phyloP scores from a whole-genome alignment of 2,113 vertebrate genomes.

The Nycticorax nycticorax region DNA sequence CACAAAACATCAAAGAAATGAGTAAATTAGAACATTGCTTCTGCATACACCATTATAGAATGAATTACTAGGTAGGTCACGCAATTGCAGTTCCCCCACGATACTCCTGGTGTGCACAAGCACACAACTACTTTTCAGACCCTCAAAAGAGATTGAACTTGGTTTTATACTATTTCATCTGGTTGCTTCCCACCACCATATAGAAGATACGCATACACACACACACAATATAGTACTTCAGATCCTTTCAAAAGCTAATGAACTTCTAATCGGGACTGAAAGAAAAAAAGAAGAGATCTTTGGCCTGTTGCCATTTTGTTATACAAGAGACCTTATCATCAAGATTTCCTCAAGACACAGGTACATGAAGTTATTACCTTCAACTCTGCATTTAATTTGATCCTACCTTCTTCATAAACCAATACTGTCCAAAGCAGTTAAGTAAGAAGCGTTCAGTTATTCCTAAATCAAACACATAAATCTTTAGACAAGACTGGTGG shows the following conservation, averaged over 20 bases:
- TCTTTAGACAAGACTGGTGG: neutral
- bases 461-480: neutral
- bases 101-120: neutral
- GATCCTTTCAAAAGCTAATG: neutral
- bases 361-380: neutral
- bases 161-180: neutral
- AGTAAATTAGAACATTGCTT: neutral
- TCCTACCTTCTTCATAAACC: neutral
- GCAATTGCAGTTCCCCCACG: neutral
- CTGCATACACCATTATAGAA: neutral
- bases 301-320: neutral
- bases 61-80: neutral
- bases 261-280: neutral
- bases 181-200: neutral
- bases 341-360: neutral
- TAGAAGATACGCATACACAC: neutral
- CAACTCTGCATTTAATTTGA: neutral
- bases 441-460: neutral
- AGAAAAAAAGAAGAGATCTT: neutral
- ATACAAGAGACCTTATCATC: neutral
- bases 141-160: neutral
- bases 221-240: neutral
- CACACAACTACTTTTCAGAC: neutral
- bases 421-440: neutral
- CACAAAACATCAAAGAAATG: neutral